Base-by-base conservation (phyloP, 2,888 invertebrate genomes). In the Pyrrhosoma nymphula region DNA sequence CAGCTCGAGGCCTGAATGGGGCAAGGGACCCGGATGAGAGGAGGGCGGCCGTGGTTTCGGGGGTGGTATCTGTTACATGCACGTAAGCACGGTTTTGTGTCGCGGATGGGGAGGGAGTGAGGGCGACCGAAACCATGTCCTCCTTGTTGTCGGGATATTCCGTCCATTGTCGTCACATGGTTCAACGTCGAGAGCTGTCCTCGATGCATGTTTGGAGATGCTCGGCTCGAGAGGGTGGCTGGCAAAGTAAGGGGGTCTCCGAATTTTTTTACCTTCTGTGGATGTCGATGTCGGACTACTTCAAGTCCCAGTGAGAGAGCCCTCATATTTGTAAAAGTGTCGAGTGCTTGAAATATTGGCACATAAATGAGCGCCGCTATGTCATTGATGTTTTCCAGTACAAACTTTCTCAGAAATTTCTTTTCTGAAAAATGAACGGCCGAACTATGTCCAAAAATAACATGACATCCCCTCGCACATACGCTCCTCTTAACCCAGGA, bases 41-140 rank as follows among this genome's bases (percentile, higher is more conserved):
- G 47, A 47, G 69, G 39, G 18, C 2, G 23, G 10, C 47, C 93
- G n/a, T 47, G 47, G 47, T 56, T 63, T 47, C 89, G 89, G 56
- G 89, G 89, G 89, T 89, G 69, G 93, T 93, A 93, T 93, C 93
- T 93, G 93, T 93, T 93, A 93, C 93, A 93, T 93, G 93, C 69
- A 47, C 93, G 69, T 93, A 93, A 89, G 93, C 69, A 69, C 69
- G 93, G 93, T 69, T 93, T 93, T 69, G 63, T 82, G 82, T 35
- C 69, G 35, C 30, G 93, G 47, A 26, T 23, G 39, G 30, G 35
- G 63, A 20, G 20, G 75, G 63, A 69, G 47, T 1, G 26, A 69
- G 47, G 39, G 69, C 20, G 47, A 55, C 89, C 8, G 82, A 82
- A 35, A 82, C 82, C 82, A 30, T 82, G 82, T 82, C 82, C 35